Conservation (phyloP, 2,797 vertebrate genomes). For the Glyptemys insculpta region DNA sequence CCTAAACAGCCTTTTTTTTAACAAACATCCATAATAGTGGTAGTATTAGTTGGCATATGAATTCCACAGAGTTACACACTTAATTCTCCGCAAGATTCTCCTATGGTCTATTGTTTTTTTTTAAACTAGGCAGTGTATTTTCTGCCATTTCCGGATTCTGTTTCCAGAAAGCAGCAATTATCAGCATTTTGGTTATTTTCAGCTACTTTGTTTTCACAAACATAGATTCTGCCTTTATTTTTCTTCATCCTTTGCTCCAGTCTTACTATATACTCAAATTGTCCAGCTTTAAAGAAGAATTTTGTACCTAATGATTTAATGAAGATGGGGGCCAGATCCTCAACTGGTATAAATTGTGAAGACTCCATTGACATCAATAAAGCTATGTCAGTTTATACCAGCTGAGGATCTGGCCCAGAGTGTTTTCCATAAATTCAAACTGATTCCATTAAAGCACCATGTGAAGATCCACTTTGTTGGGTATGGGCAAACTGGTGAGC, state of each 20-base stretch:
- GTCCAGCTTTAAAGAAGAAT: constrained; percentile 19
- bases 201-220: neutral
- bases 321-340: neutral
- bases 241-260: neutral
- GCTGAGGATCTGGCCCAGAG: neutral
- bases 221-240: neutral
- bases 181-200: neutral
- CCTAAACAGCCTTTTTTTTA: constrained; percentile 17
- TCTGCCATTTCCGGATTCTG: neutral
- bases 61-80: neutral
- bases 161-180: neutral
- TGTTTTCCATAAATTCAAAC: neutral
- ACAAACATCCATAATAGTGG: neutral
- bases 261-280: neutral
- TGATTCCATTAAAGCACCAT: neutral
- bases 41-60: constrained; percentile 14
- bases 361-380: neutral
- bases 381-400: neutral
- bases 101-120: neutral
- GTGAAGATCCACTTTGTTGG: neutral
- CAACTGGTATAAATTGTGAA: neutral
- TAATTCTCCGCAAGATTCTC: neutral
- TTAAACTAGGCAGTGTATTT: neutral
- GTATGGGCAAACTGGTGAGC: neutral
- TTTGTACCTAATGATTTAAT: neutral